A percentile compares a stretch with the other conserved stretches of the same genome.
Conservation (phyloP, 2,113 vertebrate genomes). For the Cebidichthys violaceus region DNA sequence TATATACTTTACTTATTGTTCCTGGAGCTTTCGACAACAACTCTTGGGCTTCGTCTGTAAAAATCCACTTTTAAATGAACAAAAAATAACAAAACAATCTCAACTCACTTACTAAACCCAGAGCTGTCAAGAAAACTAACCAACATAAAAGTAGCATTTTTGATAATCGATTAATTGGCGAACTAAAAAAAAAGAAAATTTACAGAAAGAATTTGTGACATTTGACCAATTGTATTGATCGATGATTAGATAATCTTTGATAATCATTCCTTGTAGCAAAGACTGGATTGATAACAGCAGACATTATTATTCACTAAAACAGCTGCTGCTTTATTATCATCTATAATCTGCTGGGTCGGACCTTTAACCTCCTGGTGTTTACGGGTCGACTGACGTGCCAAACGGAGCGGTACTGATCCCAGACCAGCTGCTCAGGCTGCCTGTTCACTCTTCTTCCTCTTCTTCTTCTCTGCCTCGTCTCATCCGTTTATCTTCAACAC, state of each 20-base stretch:
- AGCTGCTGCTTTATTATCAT: background rate
- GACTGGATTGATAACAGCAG: background rate
- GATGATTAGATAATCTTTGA: background rate
- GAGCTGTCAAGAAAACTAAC: background rate
- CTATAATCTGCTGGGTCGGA: constrained; percentile 2
- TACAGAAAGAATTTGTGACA: background rate
- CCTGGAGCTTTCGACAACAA: background rate
- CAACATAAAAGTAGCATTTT: too few relatives aligned
- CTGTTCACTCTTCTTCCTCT: constrained; percentile 14
- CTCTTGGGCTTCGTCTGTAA: background rate
- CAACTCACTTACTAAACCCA: too few relatives aligned
- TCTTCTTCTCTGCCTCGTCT: constrained; percentile 49
- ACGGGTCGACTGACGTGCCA: constrained; percentile 72
- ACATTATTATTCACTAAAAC: background rate
- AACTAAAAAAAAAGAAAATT: too few relatives aligned
- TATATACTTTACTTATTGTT: background rate
- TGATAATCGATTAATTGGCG: background rate
- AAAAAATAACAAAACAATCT: background rate
- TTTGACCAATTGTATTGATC: background rate
- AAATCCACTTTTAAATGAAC: too few relatives aligned
- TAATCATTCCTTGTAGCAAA: background rate
- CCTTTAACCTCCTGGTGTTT: constrained; percentile 24
- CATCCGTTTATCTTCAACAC: constrained; percentile 6
- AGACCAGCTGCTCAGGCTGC: constrained; percentile 52
- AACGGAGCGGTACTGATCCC: constrained; percentile 57